A percentile compares a stretch with the other conserved stretches of the same genome.
phyloP scores from a whole-genome alignment of 2,888 invertebrate species.

The Drosophila mulleri region DNA sequence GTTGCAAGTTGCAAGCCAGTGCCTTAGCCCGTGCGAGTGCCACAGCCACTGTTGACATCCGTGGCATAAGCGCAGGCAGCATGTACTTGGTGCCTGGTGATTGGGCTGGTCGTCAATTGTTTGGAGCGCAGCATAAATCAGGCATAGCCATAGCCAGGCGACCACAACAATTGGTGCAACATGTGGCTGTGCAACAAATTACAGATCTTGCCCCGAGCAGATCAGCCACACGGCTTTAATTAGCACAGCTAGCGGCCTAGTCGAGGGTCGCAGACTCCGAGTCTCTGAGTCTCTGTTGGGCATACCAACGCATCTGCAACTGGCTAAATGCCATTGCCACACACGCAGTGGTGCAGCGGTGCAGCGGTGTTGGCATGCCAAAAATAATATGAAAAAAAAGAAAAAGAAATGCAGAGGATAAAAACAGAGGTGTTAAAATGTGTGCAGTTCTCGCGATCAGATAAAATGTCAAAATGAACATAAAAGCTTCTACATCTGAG shows the following conservation, averaged over 20 bases:
- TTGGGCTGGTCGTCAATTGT: conserved; percentile 47
- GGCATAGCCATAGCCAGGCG: conserved; percentile 66
- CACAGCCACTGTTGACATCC: conserved; percentile 72
- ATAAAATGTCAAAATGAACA: conserved; percentile 84
- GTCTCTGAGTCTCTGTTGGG: conserved; percentile 14
- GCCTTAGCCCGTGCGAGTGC: background rate
- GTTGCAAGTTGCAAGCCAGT: background rate
- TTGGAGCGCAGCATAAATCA: conserved; percentile 80
- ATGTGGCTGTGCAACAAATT: conserved; percentile 78
- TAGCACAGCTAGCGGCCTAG: conserved; percentile 42
- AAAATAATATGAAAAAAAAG: conserved; percentile 7
- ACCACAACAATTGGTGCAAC: conserved; percentile 83
- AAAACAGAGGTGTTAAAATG: conserved; percentile 78
- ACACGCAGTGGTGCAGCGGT: conserved; percentile 25
- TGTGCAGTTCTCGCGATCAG: conserved; percentile 82
- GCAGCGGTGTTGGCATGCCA: conserved; percentile 24
- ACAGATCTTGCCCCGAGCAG: conserved; percentile 25
- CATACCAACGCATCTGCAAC: conserved; percentile 51
- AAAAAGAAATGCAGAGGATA: background rate
- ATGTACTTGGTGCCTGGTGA: conserved; percentile 19
- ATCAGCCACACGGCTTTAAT: conserved; percentile 53
- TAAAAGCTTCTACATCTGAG: conserved; percentile 83
- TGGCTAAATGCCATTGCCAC: conserved; percentile 45
- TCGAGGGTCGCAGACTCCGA: conserved; percentile 4
- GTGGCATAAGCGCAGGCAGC: conserved; percentile 66